These are phyloP conservation scores for Cottoperca gobio DNA, from an alignment of 2,797 vertebrate genomes.

Conservation along the genomic window DNA sequence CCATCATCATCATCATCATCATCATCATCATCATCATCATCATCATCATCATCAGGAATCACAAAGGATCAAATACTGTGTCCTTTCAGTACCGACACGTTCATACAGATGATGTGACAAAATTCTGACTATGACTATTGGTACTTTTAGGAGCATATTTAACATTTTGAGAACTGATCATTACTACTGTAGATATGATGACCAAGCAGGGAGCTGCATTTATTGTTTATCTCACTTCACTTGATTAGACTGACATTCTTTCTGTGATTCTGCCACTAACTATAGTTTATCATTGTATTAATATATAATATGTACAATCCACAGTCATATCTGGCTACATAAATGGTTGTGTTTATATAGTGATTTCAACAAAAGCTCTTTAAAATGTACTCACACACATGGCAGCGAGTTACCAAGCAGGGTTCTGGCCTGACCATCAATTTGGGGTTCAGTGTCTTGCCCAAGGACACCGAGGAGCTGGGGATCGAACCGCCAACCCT, in stretches of 20 bases:
- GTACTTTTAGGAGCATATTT: no score
- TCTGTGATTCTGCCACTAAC: not conserved
- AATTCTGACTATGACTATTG: no score
- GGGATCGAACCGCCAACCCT: not conserved
- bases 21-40: no score
- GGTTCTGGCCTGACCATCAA: not conserved
- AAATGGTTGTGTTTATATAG: not conserved
- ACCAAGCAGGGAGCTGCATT: not conserved
- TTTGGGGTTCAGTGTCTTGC: no score
- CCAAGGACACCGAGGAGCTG: no score
- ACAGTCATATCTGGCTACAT: not conserved
- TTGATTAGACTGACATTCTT: not conserved
- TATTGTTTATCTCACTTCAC: not conserved
- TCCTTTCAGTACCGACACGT: not conserved
- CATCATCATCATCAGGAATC: no score
- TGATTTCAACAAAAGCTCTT: not conserved
- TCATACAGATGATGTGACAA: not conserved
- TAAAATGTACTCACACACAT: not conserved
- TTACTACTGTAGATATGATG: not conserved
- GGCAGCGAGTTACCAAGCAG: not conserved
- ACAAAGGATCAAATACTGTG: not conserved
- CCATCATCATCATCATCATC: not conserved
- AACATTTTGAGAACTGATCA: not conserved
- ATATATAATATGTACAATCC: not conserved
- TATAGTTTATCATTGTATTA: not conserved